Base-by-base conservation (phyloP, 2,113 vertebrate species). In the Trematomus loennbergii region DNA sequence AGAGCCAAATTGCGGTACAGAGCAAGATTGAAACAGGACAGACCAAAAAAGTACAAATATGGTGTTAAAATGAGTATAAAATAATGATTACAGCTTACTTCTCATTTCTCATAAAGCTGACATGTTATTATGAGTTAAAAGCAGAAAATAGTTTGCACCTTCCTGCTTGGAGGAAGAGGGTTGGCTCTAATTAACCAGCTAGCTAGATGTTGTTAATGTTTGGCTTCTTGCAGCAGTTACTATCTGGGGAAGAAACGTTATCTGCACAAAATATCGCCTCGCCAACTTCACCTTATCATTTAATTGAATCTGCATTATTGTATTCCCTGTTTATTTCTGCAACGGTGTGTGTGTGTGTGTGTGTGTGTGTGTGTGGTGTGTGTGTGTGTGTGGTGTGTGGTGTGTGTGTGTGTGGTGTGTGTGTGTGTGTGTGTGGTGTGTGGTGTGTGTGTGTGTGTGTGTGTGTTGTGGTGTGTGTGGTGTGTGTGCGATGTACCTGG, bases 401-500 rank as follows among this genome's bases (percentile, higher is more conserved):
- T 22, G 22, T 22, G 22, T 22, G 22, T 22, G 22, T 22, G 22
- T 22, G 22, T 22, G 22, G 22, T 22, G 22, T 22, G 22, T 22
- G 22, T 22, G 22, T 29, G 29, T 29, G 29, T 29, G 29, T 29
- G 29, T 3, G 3, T 3, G 3, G 3, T 3, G 3, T 29, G 29
- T 29, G 29, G 29, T 29, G 29, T 29, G 29, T 29, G 29, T 29
- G 29, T 29, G 29, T 29, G 29, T 29, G 29, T 29, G 29, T 29
- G 29, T 29, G 29, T 29, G 29, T 29, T 29, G 29, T 29, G 29
- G 29, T 29, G 29, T 29, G 20, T 17, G 43, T 43, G 68, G 4
- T 36, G 58, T 45, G 71, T 5, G 64, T 18, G 57, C 3, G 17
- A 12, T 59, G 33, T 80, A 96, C 97, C 93, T 98, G 97, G 53